Percentiles rank a stretch among this genome's conserved stretches.
Conservation (phyloP, 2,113 vertebrate genomes). For the Taurulus bubalis region DNA sequence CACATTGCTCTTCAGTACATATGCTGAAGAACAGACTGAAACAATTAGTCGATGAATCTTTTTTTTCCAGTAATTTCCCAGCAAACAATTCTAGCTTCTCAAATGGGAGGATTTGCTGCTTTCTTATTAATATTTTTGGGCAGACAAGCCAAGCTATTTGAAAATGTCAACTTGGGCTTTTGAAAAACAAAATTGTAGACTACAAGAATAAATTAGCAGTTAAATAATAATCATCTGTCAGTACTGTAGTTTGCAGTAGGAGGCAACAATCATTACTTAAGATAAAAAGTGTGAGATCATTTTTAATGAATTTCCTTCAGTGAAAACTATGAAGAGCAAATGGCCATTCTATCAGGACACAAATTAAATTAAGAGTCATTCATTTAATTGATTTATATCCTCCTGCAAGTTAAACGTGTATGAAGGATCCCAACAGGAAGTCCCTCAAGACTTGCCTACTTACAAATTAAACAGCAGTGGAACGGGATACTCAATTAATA, state of each 20-base stretch:
- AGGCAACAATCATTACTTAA: neutral
- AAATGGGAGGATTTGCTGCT: neutral
- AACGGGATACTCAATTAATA: constrained; percentile 26
- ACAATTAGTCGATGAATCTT: neutral
- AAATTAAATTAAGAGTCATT: constrained; percentile 35
- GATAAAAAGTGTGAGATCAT: constrained; percentile 20
- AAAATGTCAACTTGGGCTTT: neutral
- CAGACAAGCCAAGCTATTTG: neutral
- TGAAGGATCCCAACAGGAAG: constrained; percentile 26
- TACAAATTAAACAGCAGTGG: constrained; percentile 30
- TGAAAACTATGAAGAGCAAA: constrained; percentile 17
- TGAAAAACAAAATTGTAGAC: neutral
- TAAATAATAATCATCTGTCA: neutral
- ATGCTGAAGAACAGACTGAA: constrained; percentile 8
- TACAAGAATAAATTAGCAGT: neutral
- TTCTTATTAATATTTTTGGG: neutral
- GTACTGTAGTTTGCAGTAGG: neutral
- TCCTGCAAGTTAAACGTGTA: neutral
- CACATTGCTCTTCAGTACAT: neutral
- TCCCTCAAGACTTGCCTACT: neutral
- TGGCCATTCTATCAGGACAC: neutral
- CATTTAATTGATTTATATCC: constrained; percentile 32
- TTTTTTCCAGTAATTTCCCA: neutral
- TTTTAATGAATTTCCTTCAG: neutral
- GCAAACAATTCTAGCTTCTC: neutral